A percentile compares a stretch with the other conserved stretches of the same genome.
Evolutionary conservation across 2,888 invertebrate species (phyloP).

Genomic region (Parascotia fuliginaria): DNA sequence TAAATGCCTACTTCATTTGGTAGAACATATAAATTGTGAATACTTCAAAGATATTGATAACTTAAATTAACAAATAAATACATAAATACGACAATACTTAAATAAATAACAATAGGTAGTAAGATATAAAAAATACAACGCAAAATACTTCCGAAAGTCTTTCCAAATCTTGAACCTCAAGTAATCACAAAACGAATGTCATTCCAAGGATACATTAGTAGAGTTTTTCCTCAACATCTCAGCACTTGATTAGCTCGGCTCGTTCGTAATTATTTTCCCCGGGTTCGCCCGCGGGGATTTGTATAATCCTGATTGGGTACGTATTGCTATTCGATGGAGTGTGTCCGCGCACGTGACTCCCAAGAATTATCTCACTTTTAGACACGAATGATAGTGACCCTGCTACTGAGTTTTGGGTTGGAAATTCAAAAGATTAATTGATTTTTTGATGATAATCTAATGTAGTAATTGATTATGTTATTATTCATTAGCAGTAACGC

Average conservation of each 20-base stretch:
- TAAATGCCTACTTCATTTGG: constrained; percentile 40
- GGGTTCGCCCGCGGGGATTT: constrained; percentile 72
- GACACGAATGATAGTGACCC: constrained; percentile 48
- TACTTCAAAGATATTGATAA: too few species aligned
- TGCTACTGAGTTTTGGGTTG: constrained; percentile 36
- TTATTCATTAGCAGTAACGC: not conserved
- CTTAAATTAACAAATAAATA: too few species aligned
- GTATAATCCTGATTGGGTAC: constrained; percentile 85
- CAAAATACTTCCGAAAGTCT: not conserved
- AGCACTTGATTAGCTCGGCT: constrained; percentile 77
- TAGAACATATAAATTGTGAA: too few species aligned
- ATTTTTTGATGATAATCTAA: constrained; percentile 30
- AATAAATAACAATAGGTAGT: constrained; percentile 6
- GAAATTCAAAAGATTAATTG: constrained; percentile 47
- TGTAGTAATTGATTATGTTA: not conserved
- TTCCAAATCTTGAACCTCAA: constrained; percentile 29
- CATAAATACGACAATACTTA: not conserved
- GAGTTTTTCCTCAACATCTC: constrained; percentile 72
- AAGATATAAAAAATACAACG: constrained; percentile 16
- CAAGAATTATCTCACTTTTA: constrained; percentile 64
- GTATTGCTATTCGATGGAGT: constrained; percentile 83
- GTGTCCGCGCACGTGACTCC: constrained; percentile 75
- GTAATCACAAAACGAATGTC: constrained; percentile 49
- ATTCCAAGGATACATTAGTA: constrained; percentile 39
- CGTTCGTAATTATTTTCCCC: constrained; percentile 79